phyloP scores from a whole-genome alignment of 53 echinoderm and acorn worm genomes.

The Stichopus horrens region DNA sequence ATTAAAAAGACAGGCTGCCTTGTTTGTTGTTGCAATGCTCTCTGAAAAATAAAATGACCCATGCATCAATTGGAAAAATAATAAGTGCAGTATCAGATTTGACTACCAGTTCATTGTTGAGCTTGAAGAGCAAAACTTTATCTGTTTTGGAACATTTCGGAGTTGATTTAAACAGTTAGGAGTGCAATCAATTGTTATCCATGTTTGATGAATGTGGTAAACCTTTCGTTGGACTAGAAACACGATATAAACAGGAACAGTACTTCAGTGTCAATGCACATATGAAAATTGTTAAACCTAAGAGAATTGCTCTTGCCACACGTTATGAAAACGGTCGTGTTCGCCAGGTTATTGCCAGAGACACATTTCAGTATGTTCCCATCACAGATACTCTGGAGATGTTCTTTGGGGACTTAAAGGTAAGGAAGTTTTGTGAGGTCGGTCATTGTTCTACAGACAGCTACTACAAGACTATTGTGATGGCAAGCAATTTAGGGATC shows the following conservation, averaged over 20 bases:
- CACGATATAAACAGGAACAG: slow-evolving; percentile 31
- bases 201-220: neutral
- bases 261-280: slow-evolving; percentile 19
- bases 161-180: slow-evolving; percentile 10
- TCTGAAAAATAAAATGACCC: slow-evolving; percentile 20
- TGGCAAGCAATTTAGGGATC: slow-evolving; percentile 35
- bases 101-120: neutral
- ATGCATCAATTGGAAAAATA: neutral
- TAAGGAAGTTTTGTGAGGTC: neutral
- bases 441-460: slow-evolving; percentile 21
- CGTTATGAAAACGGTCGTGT: slow-evolving; percentile 29
- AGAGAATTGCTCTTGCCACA: slow-evolving; percentile 16
- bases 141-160: neutral
- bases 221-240: slow-evolving; percentile 48
- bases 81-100: neutral
- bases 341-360: slow-evolving; percentile 22
- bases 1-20: slow-evolving; percentile 2
- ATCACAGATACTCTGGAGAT: slow-evolving; percentile 21
- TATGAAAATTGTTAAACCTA: slow-evolving; percentile 33
- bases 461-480: slow-evolving; percentile 45
- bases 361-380: slow-evolving; percentile 40
- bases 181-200: slow-evolving; percentile 27
- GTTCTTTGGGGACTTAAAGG: neutral
- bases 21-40: slow-evolving; percentile 7
- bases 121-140: no score